Evolutionary conservation across 2,797 vertebrate genomes (phyloP), one percentile per base, ranked within the genome.

Genomic region (Pygocentrus nattereri): DNA sequence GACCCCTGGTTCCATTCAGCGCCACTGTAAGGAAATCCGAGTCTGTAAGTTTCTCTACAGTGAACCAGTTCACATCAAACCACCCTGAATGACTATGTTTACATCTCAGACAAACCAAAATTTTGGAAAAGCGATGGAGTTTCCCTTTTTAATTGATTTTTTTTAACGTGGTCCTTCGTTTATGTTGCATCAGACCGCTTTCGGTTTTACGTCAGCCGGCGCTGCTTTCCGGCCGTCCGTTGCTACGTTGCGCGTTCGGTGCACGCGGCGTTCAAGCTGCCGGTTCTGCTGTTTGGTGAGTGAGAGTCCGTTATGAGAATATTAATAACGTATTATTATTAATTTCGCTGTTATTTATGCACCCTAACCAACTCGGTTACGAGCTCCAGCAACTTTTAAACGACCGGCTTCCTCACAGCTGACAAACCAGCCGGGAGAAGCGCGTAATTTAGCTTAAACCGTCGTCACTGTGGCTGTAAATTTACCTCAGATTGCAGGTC

Each of bases 171-270:
- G n/a, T n/a, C n/a, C n/a, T n/a, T n/a, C n/a, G n/a, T 2, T 59
- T 59, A 16, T 59, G 54, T 87, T 87, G 86, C 86, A 73, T 87
- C 86, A 87, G 84, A 80, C 81, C 15, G 16, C 38, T 78, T 85
- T 79, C 76, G 77, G 11, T 67, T 44, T 81, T 83, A 82, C 84
- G 79, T 47, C 83, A 44, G 31, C n/a, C 41, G 0, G n/a, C 16
- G 19, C 47, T 0, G 25, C 73, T 85, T 84, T 82, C 21, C 86
- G 86, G 86, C 44, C 82, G 5, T 10, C 30, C 3, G 10, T 16
- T 59, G 38, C 15, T n/a, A 21, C 6, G 7, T 8, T 49, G 21
- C 47, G 34, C 23, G 31, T 5, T 25, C 25, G 0, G 1, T 72
- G 21, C 83, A 83, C 72, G 83, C 58, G 50, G 78, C n/a, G 8